Evolutionary conservation across 2,113 vertebrate species (phyloP).

Genomic region (Aptenodytes patagonicus): DNA sequence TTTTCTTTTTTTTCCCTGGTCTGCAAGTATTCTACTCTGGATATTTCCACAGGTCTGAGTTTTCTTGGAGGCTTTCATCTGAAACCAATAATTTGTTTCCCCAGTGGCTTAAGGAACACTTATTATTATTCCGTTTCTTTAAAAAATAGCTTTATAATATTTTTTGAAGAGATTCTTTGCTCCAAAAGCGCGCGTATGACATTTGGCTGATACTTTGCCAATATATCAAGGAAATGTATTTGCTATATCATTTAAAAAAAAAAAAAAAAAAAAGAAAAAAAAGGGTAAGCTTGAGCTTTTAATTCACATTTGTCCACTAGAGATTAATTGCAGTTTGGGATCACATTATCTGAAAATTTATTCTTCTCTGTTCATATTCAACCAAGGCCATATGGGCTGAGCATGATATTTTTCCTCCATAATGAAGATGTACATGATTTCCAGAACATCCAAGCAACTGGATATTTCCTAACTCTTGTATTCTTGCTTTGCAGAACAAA

Average conservation of each 20-base stretch:
- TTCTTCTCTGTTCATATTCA: not conserved
- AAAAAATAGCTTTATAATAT: not conserved
- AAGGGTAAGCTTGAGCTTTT: not conserved
- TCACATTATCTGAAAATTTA: not conserved
- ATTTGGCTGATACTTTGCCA: not conserved
- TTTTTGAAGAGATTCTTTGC: not conserved
- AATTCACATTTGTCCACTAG: not conserved
- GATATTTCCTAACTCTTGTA: not conserved
- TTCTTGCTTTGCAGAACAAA: not conserved
- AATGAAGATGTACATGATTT: not conserved
- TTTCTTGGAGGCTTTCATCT: not conserved
- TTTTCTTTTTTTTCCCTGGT: accelerated
- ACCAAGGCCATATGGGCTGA: not conserved
- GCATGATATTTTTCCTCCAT: not conserved
- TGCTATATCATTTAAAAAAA: not conserved
- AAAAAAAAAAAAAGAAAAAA: too few relatives aligned
- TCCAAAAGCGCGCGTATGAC: not conserved
- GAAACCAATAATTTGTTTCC: not conserved
- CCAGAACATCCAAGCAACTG: not conserved
- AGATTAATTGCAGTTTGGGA: not conserved
- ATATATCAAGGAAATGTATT: not conserved
- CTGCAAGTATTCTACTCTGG: not conserved
- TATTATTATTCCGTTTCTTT: not conserved
- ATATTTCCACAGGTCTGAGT: not conserved
- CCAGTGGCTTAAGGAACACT: not conserved